Evolutionary conservation across 2,888 invertebrate genomes (phyloP).

Genomic region (Agrilus mali): DNA sequence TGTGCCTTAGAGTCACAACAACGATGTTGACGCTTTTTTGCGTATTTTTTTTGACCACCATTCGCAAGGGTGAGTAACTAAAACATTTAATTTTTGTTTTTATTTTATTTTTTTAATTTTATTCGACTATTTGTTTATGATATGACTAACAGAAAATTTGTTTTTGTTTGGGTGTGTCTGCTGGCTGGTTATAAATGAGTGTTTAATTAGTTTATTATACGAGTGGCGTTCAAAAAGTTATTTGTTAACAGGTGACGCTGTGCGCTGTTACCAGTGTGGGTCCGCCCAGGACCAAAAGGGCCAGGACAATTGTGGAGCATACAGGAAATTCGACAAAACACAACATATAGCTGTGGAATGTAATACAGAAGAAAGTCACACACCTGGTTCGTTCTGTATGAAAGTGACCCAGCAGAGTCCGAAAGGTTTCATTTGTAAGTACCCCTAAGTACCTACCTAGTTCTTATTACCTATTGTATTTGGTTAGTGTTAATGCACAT

Average conservation of each 20-base stretch:
- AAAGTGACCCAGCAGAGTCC: slow-evolving; percentile 91
- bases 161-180: too few species aligned
- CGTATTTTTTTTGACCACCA: too few species aligned
- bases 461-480: not conserved
- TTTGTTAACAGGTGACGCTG: slow-evolving; percentile 42
- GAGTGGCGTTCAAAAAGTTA: too few species aligned
- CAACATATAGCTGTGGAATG: slow-evolving; percentile 87
- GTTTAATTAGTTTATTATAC: too few species aligned
- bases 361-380: slow-evolving; percentile 83
- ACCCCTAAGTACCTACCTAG: slow-evolving; percentile 1
- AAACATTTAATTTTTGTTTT: too few species aligned
- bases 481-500: not conserved
- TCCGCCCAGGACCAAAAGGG: slow-evolving; percentile 69
- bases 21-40: too few species aligned
- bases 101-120: too few species aligned
- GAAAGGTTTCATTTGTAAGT: slow-evolving; percentile 87
- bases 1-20: too few species aligned
- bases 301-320: slow-evolving; percentile 84
- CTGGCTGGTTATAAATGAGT: too few species aligned
- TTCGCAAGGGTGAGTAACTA: too few species aligned
- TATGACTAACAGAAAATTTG: too few species aligned
- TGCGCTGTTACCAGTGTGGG: slow-evolving; percentile 90
- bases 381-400: slow-evolving; percentile 93
- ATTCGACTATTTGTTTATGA: too few species aligned
- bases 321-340: slow-evolving; percentile 68